Evolutionary conservation across 2,888 invertebrate species (phyloP), one percentile per base, ranked within the genome.

Genomic region (Branchellion lobata): DNA sequence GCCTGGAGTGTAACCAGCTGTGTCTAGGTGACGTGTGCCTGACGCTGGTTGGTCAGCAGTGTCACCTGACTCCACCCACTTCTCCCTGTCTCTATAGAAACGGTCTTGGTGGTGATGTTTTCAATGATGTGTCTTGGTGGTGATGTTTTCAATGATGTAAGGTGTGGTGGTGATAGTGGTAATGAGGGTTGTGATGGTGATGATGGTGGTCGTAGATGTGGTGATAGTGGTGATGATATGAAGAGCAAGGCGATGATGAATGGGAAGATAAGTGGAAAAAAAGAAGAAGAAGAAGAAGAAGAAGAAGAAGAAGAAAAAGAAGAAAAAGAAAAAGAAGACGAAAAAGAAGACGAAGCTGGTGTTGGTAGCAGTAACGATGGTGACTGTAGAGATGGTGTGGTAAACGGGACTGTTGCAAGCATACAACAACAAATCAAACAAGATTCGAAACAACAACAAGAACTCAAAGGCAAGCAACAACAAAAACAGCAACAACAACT

Each of bases 381-480:
- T 75, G 51, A 75, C 71, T 29, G 47, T 78, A 31, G 47, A 3
- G 57, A 21, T 75, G 51, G 53, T 3, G 47, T 78, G 71, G 29
- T 72, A 21, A 0, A 14, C 14, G 33, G n/a, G 57, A 29, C n/a
- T 47, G 31, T 27, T 53, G 51, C 5, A 40, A 14, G 14, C 8
- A 14, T 8, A 14, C 40, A 40, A 8, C 40, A 40, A 40, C 8
- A 40, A 40, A 8, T 40, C 40, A 40, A 40, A 40, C 40, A 40
- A 40, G 8, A 40, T 8, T 14, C 5, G 8, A 40, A 40, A 40
- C 40, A 40, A 40, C 40, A 40, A 40, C 5, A 40, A 5, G 8
- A 40, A 8, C 14, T 40, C 40, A 40, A 40, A 40, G 8, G n/a
- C n/a, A n/a, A 5, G 14, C 40, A 40, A 40, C 40, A 40, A 40